phyloP scores from a whole-genome alignment of 2,113 vertebrate species.

The Callocephalon fimbriatum region DNA sequence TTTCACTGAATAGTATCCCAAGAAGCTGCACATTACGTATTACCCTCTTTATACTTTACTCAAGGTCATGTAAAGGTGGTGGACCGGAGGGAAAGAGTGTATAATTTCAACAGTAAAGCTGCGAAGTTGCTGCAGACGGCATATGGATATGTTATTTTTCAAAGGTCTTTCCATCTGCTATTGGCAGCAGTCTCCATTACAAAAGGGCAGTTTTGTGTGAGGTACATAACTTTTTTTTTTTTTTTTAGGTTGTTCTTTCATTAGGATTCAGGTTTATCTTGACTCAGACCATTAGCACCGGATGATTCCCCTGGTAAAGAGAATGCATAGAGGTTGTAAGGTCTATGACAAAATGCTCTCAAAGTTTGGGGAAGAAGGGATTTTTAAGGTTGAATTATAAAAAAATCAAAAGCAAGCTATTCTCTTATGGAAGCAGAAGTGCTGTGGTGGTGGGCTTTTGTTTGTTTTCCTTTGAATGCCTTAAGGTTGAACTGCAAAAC shows the following conservation, averaged over 20 bases:
- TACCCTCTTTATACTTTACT: conserved; percentile 1
- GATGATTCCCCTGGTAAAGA: neutral
- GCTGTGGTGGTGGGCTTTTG: neutral
- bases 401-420: neutral
- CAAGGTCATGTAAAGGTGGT: conserved; percentile 50
- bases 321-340: neutral
- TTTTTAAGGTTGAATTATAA: neutral
- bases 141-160: conserved; percentile 53
- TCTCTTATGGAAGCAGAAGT: neutral
- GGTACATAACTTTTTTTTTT: neutral
- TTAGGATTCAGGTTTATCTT: conserved; percentile 2
- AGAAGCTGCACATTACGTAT: conserved; percentile 15
- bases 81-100: conserved; percentile 21
- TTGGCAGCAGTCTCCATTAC: conserved; percentile 53
- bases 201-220: conserved; percentile 50
- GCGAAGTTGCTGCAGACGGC: neutral
- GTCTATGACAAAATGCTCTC: neutral
- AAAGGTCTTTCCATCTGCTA: conserved; percentile 67
- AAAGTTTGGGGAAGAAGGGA: neutral
- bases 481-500: neutral
- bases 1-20: conserved; percentile 38
- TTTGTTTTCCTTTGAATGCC: neutral
- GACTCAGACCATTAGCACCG: neutral
- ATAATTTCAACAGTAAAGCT: conserved; percentile 21
- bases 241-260: neutral